Base-by-base conservation (phyloP, 1,140 invertebrate species). In the Heliothis virescens region DNA sequence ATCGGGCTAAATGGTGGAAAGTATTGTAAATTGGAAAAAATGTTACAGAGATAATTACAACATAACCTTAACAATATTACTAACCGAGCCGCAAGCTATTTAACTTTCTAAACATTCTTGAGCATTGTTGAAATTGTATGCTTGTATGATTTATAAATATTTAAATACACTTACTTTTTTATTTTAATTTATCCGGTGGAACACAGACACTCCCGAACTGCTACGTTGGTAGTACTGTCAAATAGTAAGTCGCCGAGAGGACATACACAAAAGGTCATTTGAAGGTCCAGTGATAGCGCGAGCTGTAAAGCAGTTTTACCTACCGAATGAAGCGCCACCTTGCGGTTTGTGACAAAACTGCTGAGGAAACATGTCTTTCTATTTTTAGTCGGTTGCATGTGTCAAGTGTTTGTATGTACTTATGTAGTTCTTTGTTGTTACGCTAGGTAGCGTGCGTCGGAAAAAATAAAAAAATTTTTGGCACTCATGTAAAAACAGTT, bases 211-310 rank as follows among this genome's bases (percentile, higher is more conserved):
- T 90, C 85, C 87, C 85, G 85, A 85, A 82, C 88, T 82, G 83
- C 59, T 86, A 82, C 87, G 80, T 79, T 79, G 78, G 82, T 84
- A 87, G 83, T 89, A 90, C 91, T 94, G 93, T 92, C 92, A 94
- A 92, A 91, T 83, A 85, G 82, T 82, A 81, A 87, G 83, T 82
- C 83, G 81, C 79, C 80, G 81, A 89, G 87, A 91, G 91, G 90
- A 91, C 89, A 92, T 86, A 87, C 59, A 87, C 67, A 41, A 93
- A 92, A 94, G 93, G 93, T 94, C 93, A 93, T 93, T 92, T 94
- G 93, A 94, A 94, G 93, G 93, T 87, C 92, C 89, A 75, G 80
- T 88, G 84, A 85, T 85, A 84, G 82, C 82, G 62, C 65, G 57
- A 67, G 63, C 62, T 52, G 60, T 48, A 47, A 65, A 41, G 34